Evolutionary conservation across 2,113 vertebrate genomes (phyloP).

Genomic region (Cepphus grylle): DNA sequence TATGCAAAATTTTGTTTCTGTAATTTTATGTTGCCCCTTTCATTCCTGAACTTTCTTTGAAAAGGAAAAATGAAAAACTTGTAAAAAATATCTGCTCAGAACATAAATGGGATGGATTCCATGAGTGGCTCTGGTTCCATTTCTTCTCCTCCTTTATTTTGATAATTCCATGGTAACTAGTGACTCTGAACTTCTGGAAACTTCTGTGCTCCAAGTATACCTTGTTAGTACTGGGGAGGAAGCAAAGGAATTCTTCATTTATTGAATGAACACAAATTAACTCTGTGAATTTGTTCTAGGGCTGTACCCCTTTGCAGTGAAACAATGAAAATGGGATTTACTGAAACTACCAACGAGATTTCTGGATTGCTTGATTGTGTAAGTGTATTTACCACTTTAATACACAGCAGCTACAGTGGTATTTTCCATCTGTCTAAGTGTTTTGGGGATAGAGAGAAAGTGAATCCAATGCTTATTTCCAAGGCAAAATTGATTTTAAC

Average conservation of each 20-base stretch:
- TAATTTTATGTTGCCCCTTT: neutral
- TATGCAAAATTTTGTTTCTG: neutral
- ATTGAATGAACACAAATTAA: neutral
- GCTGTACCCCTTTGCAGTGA: neutral
- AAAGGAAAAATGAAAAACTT: neutral
- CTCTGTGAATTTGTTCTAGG: conserved; percentile 6
- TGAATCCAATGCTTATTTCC: conserved; percentile 66
- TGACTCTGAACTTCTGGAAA: neutral
- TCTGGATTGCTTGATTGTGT: neutral
- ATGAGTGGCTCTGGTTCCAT: neutral
- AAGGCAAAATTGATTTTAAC: conserved; percentile 66
- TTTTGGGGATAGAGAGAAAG: conserved; percentile 21
- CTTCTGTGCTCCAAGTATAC: neutral
- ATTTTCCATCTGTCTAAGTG: conserved; percentile 54
- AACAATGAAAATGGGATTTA: conserved; percentile 16
- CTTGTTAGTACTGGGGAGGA: neutral
- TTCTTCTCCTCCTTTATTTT: neutral
- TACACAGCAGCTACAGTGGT: conserved; percentile 5
- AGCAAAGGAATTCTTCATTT: neutral
- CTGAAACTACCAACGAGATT: neutral
- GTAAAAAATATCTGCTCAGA: neutral
- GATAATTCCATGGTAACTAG: neutral
- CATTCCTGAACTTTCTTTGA: neutral
- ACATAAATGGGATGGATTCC: neutral
- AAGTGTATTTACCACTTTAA: conserved; percentile 50